phyloP scores from a whole-genome alignment of 2,888 invertebrate genomes.

The Ceramica pisi region DNA sequence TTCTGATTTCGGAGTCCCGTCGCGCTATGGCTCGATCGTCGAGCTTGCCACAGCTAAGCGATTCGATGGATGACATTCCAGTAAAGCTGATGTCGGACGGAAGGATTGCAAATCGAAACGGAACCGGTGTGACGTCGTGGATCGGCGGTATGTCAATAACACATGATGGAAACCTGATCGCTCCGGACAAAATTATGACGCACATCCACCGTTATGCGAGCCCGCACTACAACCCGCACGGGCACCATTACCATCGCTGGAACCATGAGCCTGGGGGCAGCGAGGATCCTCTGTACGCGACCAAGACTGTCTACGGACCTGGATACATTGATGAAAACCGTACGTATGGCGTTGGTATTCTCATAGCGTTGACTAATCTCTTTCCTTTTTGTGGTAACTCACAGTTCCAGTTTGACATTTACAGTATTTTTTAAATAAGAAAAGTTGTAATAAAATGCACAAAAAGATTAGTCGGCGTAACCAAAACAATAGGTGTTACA shows the following conservation, averaged over 20 bases:
- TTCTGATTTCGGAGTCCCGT: constrained; percentile 80
- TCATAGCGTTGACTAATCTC: constrained; percentile 71
- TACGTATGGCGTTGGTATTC: constrained; percentile 83
- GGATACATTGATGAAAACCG: constrained; percentile 90
- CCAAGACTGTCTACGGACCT: constrained; percentile 90
- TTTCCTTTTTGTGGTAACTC: constrained; percentile 37
- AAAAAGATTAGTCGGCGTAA: constrained; percentile 81
- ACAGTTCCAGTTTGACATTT: background rate
- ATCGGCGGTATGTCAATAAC: constrained; percentile 90
- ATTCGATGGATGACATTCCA: constrained; percentile 90
- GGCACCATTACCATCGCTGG: constrained; percentile 89
- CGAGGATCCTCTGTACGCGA: constrained; percentile 88
- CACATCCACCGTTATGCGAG: constrained; percentile 89
- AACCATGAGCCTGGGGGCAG: constrained; percentile 89
- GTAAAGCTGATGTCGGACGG: constrained; percentile 90
- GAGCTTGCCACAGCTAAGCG: constrained; percentile 86
- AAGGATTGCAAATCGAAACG: constrained; percentile 85
- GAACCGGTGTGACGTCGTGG: constrained; percentile 86
- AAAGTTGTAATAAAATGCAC: constrained; percentile 15
- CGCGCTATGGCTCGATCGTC: constrained; percentile 85
- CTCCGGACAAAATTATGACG: constrained; percentile 89
- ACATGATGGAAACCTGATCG: constrained; percentile 89
- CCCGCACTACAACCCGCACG: constrained; percentile 89
- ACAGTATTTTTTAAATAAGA: background rate
- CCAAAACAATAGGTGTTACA: constrained; percentile 70